phyloP scores from a whole-genome alignment of 2,113 vertebrate species.

The Chascanopsetta lugubris region DNA sequence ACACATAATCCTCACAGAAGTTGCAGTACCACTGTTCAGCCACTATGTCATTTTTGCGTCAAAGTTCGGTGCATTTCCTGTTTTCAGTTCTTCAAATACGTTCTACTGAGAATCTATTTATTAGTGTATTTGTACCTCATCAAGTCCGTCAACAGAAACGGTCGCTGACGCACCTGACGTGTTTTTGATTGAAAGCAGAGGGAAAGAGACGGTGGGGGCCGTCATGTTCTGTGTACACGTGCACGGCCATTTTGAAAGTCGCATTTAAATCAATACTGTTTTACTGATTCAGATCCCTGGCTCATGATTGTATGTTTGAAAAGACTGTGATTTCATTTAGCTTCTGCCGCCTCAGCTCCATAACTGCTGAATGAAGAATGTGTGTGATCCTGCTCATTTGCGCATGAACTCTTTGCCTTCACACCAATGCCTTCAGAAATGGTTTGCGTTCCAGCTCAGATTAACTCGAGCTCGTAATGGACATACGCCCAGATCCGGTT shows the following conservation, averaged over 20 bases:
- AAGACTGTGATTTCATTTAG: background rate
- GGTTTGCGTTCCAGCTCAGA: constrained; percentile 7
- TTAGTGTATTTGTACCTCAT: no score
- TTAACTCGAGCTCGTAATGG: background rate
- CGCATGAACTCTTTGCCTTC: constrained; percentile 17
- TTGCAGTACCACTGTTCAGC: no score
- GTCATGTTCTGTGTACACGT: no score
- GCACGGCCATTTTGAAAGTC: background rate
- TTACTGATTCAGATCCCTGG: background rate
- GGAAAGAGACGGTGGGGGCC: no score
- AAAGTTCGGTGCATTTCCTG: no score
- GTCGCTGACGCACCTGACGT: background rate
- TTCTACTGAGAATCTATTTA: no score
- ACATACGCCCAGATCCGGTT: background rate
- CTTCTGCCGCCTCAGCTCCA: background rate
- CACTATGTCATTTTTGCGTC: no score
- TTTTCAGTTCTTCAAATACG: no score
- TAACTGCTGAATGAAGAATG: background rate
- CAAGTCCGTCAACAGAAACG: no score
- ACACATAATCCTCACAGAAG: no score
- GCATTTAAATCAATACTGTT: background rate
- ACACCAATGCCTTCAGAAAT: background rate
- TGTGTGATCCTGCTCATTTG: background rate
- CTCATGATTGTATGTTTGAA: no score
- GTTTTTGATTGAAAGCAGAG: no score